phyloP scores from a whole-genome alignment of 2,797 vertebrate genomes.

The Hyperoplus immaculatus region DNA sequence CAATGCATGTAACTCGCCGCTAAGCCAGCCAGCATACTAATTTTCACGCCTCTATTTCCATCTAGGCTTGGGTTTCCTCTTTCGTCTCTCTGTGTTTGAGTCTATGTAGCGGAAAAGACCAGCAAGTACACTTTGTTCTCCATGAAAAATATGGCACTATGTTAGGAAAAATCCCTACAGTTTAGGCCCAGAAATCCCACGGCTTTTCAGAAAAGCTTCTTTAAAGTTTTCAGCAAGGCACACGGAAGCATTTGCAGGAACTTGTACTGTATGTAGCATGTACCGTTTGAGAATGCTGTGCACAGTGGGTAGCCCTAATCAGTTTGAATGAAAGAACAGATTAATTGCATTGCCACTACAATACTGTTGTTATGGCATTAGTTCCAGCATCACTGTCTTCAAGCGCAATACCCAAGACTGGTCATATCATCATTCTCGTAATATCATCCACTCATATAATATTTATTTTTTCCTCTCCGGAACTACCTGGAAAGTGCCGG shows the following conservation, averaged over 20 bases:
- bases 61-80: conserved; percentile 58
- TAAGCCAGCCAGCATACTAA: conserved; percentile 49
- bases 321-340: no score
- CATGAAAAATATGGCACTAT: conserved; percentile 29
- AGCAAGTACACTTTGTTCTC: conserved; percentile 54
- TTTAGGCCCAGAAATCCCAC: conserved; percentile 40
- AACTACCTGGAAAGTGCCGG: no score
- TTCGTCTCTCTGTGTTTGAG: conserved; percentile 49
- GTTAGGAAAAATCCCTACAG: conserved; percentile 40
- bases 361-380: no score
- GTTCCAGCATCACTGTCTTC: no score
- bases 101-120: conserved; percentile 29
- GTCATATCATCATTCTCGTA: no score
- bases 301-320: no score
- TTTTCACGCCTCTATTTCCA: conserved; percentile 66
- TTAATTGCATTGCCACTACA: no score
- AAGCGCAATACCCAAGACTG: no score
- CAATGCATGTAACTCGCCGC: conserved; percentile 41
- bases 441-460: no score
- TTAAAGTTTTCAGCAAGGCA: conserved; percentile 3
- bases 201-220: conserved; percentile 16
- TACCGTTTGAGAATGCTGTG: background rate
- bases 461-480: no score
- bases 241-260: background rate
- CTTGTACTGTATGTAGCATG: background rate